Percentiles rank a stretch among this genome's conserved stretches.
Conservation (phyloP, 30 jellyfish, hydroid and myxozoan genomes). For the Turritopsis rubra region DNA sequence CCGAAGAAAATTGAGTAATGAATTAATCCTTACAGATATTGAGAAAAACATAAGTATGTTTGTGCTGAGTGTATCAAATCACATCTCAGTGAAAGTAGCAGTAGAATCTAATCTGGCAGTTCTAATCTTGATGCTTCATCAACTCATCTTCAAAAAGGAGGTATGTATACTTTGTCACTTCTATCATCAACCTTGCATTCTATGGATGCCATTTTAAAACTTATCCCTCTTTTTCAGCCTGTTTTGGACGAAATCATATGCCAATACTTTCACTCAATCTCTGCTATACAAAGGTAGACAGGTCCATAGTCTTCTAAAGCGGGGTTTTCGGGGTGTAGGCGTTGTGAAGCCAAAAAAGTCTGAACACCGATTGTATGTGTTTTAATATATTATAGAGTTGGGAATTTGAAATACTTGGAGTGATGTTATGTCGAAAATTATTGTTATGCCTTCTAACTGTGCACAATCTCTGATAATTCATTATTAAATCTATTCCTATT, state of each 20-base stretch:
- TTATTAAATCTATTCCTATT: no score
- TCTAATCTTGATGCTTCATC: not conserved
- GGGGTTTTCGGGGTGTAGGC: no score
- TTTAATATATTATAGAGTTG: no score
- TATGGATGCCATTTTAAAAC: not conserved
- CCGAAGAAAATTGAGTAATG: not conserved
- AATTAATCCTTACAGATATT: not conserved
- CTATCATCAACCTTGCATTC: not conserved
- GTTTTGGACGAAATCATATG: not conserved
- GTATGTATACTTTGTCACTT: not conserved
- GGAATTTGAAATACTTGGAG: no score
- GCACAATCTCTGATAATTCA: not conserved
- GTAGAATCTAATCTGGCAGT: slow-evolving; percentile 4
- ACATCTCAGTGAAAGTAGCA: not conserved
- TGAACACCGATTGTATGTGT: no score
- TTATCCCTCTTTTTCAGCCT: not conserved
- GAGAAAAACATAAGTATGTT: not conserved
- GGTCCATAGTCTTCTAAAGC: not conserved
- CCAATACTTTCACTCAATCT: not conserved
- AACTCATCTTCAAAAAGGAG: not conserved
- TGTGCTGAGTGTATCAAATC: not conserved
- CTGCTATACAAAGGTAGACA: not conserved
- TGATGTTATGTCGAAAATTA: no score
- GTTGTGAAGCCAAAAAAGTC: no score
- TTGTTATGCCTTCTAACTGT: no score